Conservation (phyloP, 2,113 vertebrate genomes). For the Struthidea cinerea region DNA sequence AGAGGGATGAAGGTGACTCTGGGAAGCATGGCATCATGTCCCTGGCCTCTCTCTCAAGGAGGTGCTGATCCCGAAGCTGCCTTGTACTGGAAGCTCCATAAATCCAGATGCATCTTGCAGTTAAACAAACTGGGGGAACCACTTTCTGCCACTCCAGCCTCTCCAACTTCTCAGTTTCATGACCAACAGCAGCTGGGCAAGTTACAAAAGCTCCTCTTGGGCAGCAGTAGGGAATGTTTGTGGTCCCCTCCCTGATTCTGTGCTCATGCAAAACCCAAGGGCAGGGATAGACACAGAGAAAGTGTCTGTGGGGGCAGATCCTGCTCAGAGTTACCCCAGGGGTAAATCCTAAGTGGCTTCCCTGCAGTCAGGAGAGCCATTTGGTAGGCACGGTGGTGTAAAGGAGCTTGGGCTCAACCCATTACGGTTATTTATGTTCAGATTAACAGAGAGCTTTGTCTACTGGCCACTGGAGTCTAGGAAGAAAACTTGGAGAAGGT, state of each 20-base stretch:
- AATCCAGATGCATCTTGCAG: background rate
- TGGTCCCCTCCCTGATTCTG: background rate
- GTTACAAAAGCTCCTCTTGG: background rate
- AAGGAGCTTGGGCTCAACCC: background rate
- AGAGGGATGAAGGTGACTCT: background rate
- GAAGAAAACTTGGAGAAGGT: background rate
- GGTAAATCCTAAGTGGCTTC: background rate
- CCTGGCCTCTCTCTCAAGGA: fast-evolving
- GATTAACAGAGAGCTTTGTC: background rate
- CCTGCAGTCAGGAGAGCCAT: background rate
- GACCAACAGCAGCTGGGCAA: background rate
- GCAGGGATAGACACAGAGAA: background rate
- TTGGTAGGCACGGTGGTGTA: fast-evolving
- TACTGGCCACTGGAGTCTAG: background rate
- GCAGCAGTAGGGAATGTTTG: background rate
- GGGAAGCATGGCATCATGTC: fast-evolving
- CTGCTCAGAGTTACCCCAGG: background rate
- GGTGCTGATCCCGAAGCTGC: background rate
- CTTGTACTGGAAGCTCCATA: background rate
- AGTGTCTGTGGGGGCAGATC: background rate
- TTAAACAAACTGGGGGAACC: background rate
- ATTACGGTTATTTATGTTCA: background rate
- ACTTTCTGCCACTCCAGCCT: background rate
- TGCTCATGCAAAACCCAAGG: background rate
- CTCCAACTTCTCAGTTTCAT: background rate